These are phyloP conservation scores for Pangasius sanitwongsei DNA, from an alignment of 2,797 vertebrate genomes.

Conservation along the genomic window DNA sequence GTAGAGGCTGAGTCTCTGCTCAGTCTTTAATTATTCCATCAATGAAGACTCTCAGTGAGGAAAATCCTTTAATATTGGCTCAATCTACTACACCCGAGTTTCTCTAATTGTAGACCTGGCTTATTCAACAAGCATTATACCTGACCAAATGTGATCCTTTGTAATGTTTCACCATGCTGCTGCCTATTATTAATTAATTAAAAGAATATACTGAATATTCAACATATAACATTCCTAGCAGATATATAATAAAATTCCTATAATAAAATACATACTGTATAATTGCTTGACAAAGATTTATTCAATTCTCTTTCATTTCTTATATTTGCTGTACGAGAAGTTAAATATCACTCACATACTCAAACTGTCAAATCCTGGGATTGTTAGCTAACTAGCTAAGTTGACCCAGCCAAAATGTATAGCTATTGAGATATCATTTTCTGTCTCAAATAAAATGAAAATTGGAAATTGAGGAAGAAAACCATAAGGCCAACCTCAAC, in stretches of 20 bases:
- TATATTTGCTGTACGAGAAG: not conserved
- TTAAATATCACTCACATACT: not conserved
- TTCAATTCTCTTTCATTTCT: not conserved
- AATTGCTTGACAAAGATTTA: not conserved
- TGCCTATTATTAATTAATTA: too few relatives aligned
- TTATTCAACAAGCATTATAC: not conserved
- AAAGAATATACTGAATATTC: not conserved
- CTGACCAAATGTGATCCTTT: not conserved
- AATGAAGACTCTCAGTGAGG: not conserved
- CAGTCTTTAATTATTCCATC: not conserved
- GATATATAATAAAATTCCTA: too few relatives aligned
- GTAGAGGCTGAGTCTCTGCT: not conserved
- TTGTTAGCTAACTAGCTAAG: not conserved
- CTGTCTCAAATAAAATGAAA: not conserved
- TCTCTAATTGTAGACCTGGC: not conserved
- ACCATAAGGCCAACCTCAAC: not conserved
- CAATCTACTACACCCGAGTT: not conserved
- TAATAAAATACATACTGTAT: not conserved
- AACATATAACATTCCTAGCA: not conserved
- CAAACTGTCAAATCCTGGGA: not conserved
- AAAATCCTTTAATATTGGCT: slow-evolving; percentile 1
- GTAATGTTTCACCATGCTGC: not conserved
- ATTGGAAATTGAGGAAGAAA: not conserved
- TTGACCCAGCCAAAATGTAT: not conserved
- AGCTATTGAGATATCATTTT: not conserved